Conservation (phyloP, 2,888 invertebrate genomes). For the Rhyacophila evoluta region DNA sequence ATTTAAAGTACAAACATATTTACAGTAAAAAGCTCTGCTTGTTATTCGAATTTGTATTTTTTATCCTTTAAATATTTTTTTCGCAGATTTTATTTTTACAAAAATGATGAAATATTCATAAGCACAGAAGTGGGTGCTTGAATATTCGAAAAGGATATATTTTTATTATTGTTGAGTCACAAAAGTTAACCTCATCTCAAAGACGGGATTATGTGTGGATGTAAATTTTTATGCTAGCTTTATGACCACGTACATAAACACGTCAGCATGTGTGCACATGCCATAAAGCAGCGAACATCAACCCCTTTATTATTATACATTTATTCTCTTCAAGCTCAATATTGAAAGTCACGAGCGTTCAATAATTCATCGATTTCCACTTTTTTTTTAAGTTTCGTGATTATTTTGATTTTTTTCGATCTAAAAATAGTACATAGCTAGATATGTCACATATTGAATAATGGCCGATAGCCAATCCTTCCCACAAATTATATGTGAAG, state of each 20-base stretch:
- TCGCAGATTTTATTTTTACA: background rate
- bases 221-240: slow-evolving; percentile 18
- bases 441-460: too few species aligned
- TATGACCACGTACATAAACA: slow-evolving; percentile 24
- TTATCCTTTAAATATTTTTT: background rate
- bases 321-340: too few species aligned
- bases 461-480: too few species aligned
- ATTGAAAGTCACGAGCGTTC: too few species aligned
- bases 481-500: too few species aligned
- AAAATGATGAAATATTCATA: background rate
- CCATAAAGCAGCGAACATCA: slow-evolving; percentile 11
- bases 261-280: slow-evolving; percentile 24
- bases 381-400: too few species aligned
- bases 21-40: too few species aligned
- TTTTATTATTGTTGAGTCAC: background rate
- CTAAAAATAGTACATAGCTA: too few species aligned
- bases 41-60: too few species aligned
- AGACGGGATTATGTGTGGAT: slow-evolving; percentile 24
- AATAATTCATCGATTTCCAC: too few species aligned
- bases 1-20: too few species aligned
- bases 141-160: slow-evolving; percentile 22
- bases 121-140: background rate
- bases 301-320: background rate
- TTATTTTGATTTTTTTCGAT: too few species aligned
- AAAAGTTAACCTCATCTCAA: slow-evolving; percentile 22